These are phyloP conservation scores for Fragum whitleyi DNA, from an alignment of 2,888 invertebrate species.

Conservation along the genomic window DNA sequence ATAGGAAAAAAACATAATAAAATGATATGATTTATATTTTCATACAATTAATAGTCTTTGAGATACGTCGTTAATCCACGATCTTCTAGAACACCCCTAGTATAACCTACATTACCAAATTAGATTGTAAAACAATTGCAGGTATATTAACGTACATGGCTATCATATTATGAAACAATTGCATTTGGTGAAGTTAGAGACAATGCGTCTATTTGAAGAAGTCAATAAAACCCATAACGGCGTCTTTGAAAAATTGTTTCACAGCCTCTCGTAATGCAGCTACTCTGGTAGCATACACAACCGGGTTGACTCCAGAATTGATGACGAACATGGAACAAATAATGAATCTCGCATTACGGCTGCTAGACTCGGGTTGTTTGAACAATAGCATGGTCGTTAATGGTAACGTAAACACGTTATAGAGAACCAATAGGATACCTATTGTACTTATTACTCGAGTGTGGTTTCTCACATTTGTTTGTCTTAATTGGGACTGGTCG, in stretches of 20 bases:
- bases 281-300: background rate
- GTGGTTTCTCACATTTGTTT: background rate
- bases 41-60: too few species aligned
- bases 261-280: background rate
- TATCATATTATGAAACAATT: too few species aligned
- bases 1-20: too few species aligned
- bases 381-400: background rate
- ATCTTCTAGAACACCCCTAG: too few species aligned
- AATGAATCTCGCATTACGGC: background rate
- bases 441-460: background rate
- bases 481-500: background rate
- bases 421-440: background rate
- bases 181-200: too few species aligned
- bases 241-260: background rate
- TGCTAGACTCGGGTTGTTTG: background rate
- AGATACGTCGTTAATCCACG: too few species aligned
- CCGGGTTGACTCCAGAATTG: background rate
- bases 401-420: constrained; percentile 3
- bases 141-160: too few species aligned
- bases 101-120: too few species aligned
- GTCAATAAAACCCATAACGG: background rate
- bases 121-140: too few species aligned
- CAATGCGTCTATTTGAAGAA: too few species aligned
- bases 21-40: too few species aligned
- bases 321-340: background rate